Base-by-base conservation (phyloP, 2,888 invertebrate species). In the Phragmatobia fuliginosa region DNA sequence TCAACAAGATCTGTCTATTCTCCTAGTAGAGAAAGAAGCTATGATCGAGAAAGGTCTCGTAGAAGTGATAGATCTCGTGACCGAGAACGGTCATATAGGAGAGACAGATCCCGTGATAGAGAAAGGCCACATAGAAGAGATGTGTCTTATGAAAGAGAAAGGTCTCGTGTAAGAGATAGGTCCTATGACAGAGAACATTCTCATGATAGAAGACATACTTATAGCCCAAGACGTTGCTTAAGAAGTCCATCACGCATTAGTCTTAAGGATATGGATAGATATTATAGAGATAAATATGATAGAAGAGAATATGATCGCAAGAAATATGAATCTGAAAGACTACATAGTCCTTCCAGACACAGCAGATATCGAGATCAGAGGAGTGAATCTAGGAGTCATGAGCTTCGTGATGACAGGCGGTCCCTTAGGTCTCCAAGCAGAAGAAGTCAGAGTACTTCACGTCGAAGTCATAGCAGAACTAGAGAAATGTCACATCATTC, bases 291-390 rank as follows among this genome's bases (percentile, higher is more conserved):
- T 62, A 74, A 83, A 82, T 73, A 77, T 79, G 78, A 83, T 41
- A 75, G 80, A 56, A 76, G 80, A 67, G 87, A 90, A 62, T 85
- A 88, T 86, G 91, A 92, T 45, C 72, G 84, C 52, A 89, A 84
- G 67, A 88, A 85, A 77, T 75, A 85, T 81, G 88, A 90, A 69
- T 81, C 88, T 83, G 88, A 90, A 58, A 83, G 82, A 62, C 76
- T 80, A 58, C 82, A 80, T n/a, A 89, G 90, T 74, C 83, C 87
- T 36, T 78, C 84, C 28, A 76, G 75, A 28, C 72, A 83, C 49
- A 86, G 87, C 67, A 88, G 88, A 32, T 41, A 60, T 41, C 70
- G 74, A 76, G 88, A 89, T 38, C 41, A 66, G 36, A 73, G 75
- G 75, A 89, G 89, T 76, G 83, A 83, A 28, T 89, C 88, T 71